Evolutionary conservation across 2,888 invertebrate species (phyloP).

Genomic region (Allygus modestus): DNA sequence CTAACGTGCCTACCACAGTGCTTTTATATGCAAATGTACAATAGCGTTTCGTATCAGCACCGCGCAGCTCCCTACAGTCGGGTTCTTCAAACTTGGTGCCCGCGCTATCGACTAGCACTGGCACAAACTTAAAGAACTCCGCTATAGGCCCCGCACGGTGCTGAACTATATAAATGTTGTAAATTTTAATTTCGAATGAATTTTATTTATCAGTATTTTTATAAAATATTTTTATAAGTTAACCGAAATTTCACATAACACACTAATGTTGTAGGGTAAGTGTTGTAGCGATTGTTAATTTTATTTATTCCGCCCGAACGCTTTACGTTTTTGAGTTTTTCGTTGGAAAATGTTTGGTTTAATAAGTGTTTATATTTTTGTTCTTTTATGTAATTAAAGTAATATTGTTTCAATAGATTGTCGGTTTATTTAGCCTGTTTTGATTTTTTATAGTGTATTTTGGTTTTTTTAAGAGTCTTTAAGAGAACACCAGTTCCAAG

Average conservation of each 20-base stretch:
- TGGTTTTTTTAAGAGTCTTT: neutral
- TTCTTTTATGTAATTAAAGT: conserved; percentile 58
- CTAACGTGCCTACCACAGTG: conserved; percentile 49
- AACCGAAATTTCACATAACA: conserved; percentile 34
- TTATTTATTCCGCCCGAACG: conserved; percentile 33
- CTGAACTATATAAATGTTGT: conserved; percentile 51
- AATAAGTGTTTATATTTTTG: conserved; percentile 57
- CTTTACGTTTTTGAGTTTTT: neutral
- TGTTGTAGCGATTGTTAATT: conserved; percentile 58
- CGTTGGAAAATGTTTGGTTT: conserved; percentile 39
- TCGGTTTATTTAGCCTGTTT: conserved; percentile 1
- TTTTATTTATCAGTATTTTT: conserved; percentile 59
- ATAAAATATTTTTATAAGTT: conserved; percentile 60
- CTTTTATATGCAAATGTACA: conserved; percentile 11
- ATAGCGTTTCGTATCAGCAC: neutral
- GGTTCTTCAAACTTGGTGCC: neutral
- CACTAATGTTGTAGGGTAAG: conserved; percentile 52
- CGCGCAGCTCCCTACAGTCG: neutral
- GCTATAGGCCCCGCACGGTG: neutral
- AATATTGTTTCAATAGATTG: conserved; percentile 34
- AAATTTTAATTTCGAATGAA: conserved; percentile 49
- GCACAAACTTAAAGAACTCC: neutral
- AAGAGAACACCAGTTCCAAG: too few species aligned
- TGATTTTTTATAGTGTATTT: neutral
- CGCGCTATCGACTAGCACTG: neutral